These are phyloP conservation scores for Sphaeramia orbicularis DNA, from an alignment of 2,797 vertebrate genomes.

Conservation along the genomic window DNA sequence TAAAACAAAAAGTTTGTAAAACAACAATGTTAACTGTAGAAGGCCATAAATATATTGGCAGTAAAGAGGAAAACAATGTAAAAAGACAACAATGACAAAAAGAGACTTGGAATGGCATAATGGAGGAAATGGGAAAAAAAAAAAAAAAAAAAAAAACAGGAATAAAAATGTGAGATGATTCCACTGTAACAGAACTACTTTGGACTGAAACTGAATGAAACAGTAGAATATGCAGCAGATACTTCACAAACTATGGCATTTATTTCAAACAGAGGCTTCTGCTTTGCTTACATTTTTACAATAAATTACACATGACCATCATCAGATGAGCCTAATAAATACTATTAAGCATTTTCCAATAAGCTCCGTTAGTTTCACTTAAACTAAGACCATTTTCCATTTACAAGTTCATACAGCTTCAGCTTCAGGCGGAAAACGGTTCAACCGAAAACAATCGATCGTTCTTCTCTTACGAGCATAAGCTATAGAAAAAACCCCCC, in stretches of 20 bases:
- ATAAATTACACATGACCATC: constrained; percentile 99
- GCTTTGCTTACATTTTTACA: constrained; percentile 99
- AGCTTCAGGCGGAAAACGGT: constrained; percentile 91
- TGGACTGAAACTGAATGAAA: no score
- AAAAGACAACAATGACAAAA: no score
- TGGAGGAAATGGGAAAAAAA: no score
- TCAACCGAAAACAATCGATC: constrained; percentile 87
- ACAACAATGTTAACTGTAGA: no score
- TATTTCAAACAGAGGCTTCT: constrained; percentile 98
- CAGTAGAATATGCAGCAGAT: constrained; percentile 9
- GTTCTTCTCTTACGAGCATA: constrained; percentile 78
- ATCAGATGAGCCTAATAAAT: constrained; percentile 98
- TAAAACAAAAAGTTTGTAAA: no score
- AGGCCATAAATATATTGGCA: no score
- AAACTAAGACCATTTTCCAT: constrained; percentile 82
- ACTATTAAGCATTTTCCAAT: constrained; percentile 93
- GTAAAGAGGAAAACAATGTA: no score
- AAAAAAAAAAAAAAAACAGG: no score
- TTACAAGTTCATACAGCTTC: constrained; percentile 88
- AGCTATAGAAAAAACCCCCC: constrained; percentile 69
- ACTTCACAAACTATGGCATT: constrained; percentile 99
- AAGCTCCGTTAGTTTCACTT: constrained; percentile 91
- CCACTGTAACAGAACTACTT: no score
- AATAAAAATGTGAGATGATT: no score
- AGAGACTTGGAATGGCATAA: no score